Evolutionary conservation across 2,797 vertebrate species (phyloP), one percentile per base, ranked within the genome.

Genomic region (Enteromius paludinosus): DNA sequence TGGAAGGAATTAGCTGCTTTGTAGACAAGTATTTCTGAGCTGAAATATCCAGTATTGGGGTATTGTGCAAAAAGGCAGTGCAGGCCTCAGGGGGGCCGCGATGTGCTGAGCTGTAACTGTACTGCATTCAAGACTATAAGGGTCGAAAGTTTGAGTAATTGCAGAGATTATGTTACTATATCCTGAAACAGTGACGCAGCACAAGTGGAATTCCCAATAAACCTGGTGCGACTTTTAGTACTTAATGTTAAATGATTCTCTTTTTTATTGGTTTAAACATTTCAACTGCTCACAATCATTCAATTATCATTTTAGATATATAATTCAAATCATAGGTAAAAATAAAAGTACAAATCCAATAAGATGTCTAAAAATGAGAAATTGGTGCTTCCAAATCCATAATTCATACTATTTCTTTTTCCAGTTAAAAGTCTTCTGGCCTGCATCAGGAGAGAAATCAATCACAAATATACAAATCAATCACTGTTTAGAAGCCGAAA

Each of bases 1-100:
- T 86, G 82, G 83, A 82, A 78, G 52, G 52, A 80, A 79, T 80
- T 79, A 87, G 43, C 65, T 35, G 25, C 75, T 83, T 83, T 83
- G 38, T 35, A 47, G 61, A 66, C 43, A 52, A 83, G 62, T 38
- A 20, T 74, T 41, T 81, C 62, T 33, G 47, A 79, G 43, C 28
- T 47, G 73, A 72, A 54, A 79, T 62, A 25, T 64, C 72, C 75
- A 72, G 59, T 30, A 43, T 70, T 70, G 64, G 35, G 69, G 20
- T 65, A 47, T 70, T 71, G 45, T 79, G 83, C 84, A 86, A 73
- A 84, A 23, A 84, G 23, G 20, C 38, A 41, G 23, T 49, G 56
- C 30, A 28, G 59, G 80, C 49, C 75, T 45, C 12, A 28, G 25
- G 56, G 73, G 20, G 6, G n/a, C 52, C 47, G n/a, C 70, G 61